Conservation (phyloP, 2,888 invertebrate genomes). For the Malthinus seriepunctatus region DNA sequence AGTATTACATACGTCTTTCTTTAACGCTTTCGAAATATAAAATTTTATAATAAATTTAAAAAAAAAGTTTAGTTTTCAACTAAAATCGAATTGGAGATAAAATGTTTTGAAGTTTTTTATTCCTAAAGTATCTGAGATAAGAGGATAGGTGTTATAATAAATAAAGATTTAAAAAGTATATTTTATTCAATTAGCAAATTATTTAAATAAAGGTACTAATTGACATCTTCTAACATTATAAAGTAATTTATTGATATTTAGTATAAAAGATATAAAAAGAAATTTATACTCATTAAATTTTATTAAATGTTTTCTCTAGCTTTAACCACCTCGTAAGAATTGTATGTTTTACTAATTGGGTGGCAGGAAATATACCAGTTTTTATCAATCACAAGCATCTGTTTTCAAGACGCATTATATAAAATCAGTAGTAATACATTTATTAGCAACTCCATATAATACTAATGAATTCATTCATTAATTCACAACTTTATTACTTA, state of each 20-base stretch:
- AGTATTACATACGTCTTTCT: slow-evolving; percentile 45
- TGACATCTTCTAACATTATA: slow-evolving; percentile 19
- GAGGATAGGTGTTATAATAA: neutral
- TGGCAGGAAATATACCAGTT: slow-evolving; percentile 35
- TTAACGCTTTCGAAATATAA: slow-evolving; percentile 22
- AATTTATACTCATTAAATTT: slow-evolving; percentile 34
- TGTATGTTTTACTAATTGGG: slow-evolving; percentile 40
- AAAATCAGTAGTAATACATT: slow-evolving; percentile 6
- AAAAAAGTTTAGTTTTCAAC: no score
- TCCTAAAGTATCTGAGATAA: no score
- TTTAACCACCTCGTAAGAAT: slow-evolving; percentile 35
- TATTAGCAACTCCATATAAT: slow-evolving; percentile 7
- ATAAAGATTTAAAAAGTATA: neutral
- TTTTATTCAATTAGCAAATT: slow-evolving; percentile 21
- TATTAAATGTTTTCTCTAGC: slow-evolving; percentile 33
- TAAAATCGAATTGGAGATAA: no score
- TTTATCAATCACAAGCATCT: slow-evolving; percentile 30
- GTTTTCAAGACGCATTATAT: slow-evolving; percentile 10
- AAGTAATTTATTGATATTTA: slow-evolving; percentile 26
- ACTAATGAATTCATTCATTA: slow-evolving; percentile 5
- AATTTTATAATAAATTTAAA: neutral
- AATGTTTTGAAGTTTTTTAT: no score
- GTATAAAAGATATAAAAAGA: slow-evolving; percentile 18
- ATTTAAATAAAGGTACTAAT: slow-evolving; percentile 27
- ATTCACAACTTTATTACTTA: neutral